Percentiles rank a stretch among this genome's conserved stretches.
Evolutionary conservation across 2,113 vertebrate species (phyloP).

Genomic region (Nesogale talazaci): DNA sequence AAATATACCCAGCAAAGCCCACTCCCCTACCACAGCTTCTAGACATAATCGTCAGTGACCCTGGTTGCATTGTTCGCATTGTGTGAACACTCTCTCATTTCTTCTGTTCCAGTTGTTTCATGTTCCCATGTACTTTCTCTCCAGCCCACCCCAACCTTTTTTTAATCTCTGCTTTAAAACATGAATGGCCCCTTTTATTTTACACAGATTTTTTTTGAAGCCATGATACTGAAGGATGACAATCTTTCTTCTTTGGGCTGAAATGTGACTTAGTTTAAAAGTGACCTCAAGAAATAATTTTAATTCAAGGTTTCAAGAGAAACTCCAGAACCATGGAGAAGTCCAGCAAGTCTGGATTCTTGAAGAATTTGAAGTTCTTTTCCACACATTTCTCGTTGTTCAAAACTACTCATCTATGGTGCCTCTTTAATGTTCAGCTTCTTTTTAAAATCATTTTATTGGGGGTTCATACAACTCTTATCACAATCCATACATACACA

Average conservation of each 20-base stretch:
- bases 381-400: background rate
- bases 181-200: background rate
- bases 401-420: background rate
- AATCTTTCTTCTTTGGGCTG: background rate
- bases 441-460: slow-evolving; percentile 28
- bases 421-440: background rate
- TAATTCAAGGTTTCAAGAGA: background rate
- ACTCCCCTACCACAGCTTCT: background rate
- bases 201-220: background rate
- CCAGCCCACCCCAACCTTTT: background rate
- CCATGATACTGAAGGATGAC: background rate
- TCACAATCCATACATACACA: too few relatives aligned
- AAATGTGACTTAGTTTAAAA: background rate
- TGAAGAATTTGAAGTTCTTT: background rate
- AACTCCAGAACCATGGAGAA: background rate
- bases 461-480: too few relatives aligned
- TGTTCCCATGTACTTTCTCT: background rate
- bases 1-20: background rate
- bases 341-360: background rate
- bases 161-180: background rate
- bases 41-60: background rate
- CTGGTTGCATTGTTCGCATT: background rate
- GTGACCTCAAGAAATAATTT: background rate
- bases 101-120: background rate
- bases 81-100: background rate